Conservation (phyloP, 2,888 invertebrate species). For the Meiosimyza decipiens region DNA sequence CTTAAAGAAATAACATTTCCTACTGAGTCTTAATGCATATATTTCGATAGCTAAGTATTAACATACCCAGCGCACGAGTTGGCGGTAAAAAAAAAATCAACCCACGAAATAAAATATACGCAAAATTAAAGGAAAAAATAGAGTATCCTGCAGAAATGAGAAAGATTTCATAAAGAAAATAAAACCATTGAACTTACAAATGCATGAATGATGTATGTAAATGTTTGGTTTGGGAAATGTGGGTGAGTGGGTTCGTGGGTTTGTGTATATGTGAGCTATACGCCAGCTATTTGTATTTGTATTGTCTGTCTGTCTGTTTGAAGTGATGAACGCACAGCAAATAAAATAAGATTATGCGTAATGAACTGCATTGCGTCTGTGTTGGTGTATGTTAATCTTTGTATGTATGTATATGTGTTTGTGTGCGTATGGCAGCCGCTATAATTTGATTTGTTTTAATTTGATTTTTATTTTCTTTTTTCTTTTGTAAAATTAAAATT, state of each 20-base stretch:
- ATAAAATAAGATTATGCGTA: conserved; percentile 10
- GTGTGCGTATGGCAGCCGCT: background rate
- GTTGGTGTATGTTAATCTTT: background rate
- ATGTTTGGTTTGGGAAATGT: background rate
- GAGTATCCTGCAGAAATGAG: background rate
- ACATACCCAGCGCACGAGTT: too few relatives aligned
- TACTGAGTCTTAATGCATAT: too few relatives aligned
- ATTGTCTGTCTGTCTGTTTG: background rate
- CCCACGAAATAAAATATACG: background rate
- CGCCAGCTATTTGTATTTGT: background rate
- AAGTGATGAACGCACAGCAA: conserved; percentile 3
- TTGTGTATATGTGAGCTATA: background rate
- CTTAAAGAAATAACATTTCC: too few relatives aligned
- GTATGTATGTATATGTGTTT: conserved; percentile 2
- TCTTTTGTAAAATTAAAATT: too few relatives aligned
- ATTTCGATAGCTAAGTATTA: too few relatives aligned
- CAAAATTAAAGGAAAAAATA: background rate
- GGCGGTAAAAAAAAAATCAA: too few relatives aligned
- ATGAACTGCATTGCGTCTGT: conserved; percentile 2
- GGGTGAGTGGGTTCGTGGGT: background rate
- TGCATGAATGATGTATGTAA: conserved; percentile 7
- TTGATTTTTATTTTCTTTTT: conserved; percentile 30
- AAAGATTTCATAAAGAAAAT: conserved; percentile 1
- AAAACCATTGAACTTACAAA: conserved; percentile 12
- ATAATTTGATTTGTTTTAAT: conserved; percentile 42